Conservation (phyloP, 2,797 vertebrate species). For the Typhlichthys subterraneus region DNA sequence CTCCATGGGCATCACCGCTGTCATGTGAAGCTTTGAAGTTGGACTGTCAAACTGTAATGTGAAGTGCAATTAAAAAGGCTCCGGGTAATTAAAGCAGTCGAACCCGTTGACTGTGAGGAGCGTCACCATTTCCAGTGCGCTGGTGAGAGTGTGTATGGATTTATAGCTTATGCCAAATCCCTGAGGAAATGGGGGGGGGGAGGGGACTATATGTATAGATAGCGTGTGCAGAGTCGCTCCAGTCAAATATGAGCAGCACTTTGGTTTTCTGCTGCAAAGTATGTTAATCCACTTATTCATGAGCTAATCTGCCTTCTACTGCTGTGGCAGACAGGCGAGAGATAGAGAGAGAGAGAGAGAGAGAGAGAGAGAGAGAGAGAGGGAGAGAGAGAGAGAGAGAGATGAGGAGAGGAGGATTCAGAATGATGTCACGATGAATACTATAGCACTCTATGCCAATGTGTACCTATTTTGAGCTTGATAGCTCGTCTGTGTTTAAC, state of each 20-base stretch:
- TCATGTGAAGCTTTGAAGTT: conserved; percentile 35
- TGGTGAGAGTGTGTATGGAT: conserved; percentile 73
- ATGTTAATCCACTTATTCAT: conserved; percentile 87
- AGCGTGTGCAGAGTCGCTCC: conserved; percentile 72
- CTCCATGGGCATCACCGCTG: neutral
- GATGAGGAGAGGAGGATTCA: conserved; percentile 46
- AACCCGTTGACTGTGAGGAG: conserved; percentile 52
- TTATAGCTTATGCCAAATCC: conserved; percentile 80
- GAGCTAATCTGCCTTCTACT: conserved; percentile 82
- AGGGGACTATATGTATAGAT: conserved; percentile 80
- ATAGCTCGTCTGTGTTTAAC: conserved; percentile 37
- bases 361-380: conserved; percentile 60
- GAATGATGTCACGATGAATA: conserved; percentile 47
- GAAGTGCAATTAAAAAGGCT: conserved; percentile 58
- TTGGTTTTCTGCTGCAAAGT: conserved; percentile 84
- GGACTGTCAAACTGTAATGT: conserved; percentile 55
- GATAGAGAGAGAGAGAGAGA: conserved; percentile 49
- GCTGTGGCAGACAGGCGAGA: conserved; percentile 69
- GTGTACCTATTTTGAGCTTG: conserved; percentile 55
- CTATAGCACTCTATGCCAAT: conserved; percentile 41
- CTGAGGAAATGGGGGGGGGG: conserved; percentile 64
- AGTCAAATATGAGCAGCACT: conserved; percentile 82
- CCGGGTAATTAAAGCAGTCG: conserved; percentile 50
- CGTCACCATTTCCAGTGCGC: conserved; percentile 46
- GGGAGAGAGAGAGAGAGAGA: conserved; percentile 10